Base-by-base conservation (phyloP, 1,140 invertebrate species). In the Helicoverpa zea region DNA sequence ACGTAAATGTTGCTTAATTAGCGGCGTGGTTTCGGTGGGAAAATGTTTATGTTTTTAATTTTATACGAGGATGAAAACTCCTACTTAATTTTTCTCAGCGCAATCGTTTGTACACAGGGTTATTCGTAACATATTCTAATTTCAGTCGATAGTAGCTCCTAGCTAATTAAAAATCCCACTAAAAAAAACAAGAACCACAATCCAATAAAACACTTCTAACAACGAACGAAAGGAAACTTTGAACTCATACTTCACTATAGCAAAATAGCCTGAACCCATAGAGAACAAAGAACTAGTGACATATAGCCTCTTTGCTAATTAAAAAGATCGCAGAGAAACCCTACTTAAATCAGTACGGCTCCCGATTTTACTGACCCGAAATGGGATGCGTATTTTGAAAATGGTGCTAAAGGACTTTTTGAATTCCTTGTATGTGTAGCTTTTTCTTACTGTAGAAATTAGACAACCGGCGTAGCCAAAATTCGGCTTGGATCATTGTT, bases 301-400 rank as follows among this genome's bases (percentile, higher is more conserved):
- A 63, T 59, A 76, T 63, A 51, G 73, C 35, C 73, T 76, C 58
- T 76, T 76, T 63, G 73, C 73, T 76, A 76, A 76, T 76, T 76
- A 76, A 76, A 76, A 76, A 76, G 47, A 76, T 76, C 13, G 56
- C 30, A 23, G 18, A 47, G 43, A 51, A 7, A 76, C 73, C 73
- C 73, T 52, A 76, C 73, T 76, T 76, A 76, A 76, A 76, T 76
- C 73, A 76, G 73, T 18, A 51, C 30, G 70, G 58, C 18, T 7
- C 73, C 35, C 35, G 58, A 75, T 76, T 61, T 58, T 61, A 23
- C 30, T 18, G 23, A n/a, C n/a, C 47, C 73, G 7, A 47, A 63
- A 30, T 7, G 16, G 23, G 35, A 61, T 12, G 56, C 58, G 73
- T 76, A 61, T 76, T 61, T 23, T 63, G 2, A 16, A 63, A 61